Evolutionary conservation across 2,888 invertebrate genomes (phyloP), one percentile per base, ranked within the genome.

Genomic region (Phalangium opilio): DNA sequence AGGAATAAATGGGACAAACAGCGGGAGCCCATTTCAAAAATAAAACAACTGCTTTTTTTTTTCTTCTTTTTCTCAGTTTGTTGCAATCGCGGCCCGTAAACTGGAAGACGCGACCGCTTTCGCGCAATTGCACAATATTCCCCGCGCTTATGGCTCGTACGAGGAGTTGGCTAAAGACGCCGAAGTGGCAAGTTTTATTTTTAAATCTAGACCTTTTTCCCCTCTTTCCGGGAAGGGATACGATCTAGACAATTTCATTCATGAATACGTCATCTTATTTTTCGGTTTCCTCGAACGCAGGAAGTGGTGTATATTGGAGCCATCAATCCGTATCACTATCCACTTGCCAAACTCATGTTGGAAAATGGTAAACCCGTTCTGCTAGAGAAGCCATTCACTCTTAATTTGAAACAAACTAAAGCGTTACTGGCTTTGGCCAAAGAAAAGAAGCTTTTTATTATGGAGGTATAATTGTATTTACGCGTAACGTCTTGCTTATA

Each of bases 301-400:
- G 90, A 90, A 65, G 74, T 89, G 12, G 82, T 82, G 1, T 91
- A 91, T 62, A 74, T 93, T 56, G 90, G 85, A 4, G 70, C 75
- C 1, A 66, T 90, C 18, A 79, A 84, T 64, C 74, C 79, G 0
- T 72, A 77, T 53, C 91, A 93, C 66, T 77, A 76, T 55, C 71
- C 75, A 35, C 67, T 81, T 3, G 70, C 76, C 1, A 78, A 79
- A 63, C 60, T 83, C 48, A 82, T 83, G 75, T 67, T 93, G 19
- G 75, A 80, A 51, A 70, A 77, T 59, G 83, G 84, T 0, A 91
- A 91, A 64, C 80, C 85, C 60, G 80, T 93, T 1, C 69, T 93
- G 2, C 86, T 89, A 63, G 91, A 93, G 66, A 93, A 91, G 65
- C 87, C 91, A 0, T 67, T 91, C 50, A 81, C 83, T 43, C 67